Base-by-base conservation (phyloP, 2,888 invertebrate genomes). In the Lasioglossum pauxillum region DNA sequence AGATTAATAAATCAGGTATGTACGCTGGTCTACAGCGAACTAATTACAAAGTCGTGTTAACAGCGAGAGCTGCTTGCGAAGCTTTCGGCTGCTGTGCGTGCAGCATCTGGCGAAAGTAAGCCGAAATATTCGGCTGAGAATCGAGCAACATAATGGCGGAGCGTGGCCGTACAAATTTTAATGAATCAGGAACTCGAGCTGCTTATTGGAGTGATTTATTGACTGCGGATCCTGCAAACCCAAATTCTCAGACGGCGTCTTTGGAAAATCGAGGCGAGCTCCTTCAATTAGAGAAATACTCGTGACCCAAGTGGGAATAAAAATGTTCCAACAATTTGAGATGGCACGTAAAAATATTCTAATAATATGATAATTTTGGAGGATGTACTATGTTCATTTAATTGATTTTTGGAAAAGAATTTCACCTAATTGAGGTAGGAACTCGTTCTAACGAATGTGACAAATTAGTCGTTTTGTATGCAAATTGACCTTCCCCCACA, bases 381-480 rank as follows among this genome's bases (percentile, higher is more conserved):
- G 14, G 14, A 14, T 44, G 44, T 14, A 14, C 4, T 44, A 44
- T 14, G 44, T 44, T 44, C 14, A 16, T 46, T 46, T 46, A 46
- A 46, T 46, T 46, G 46, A 5, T 46, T 46, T 46, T 16, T 16
- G 46, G 46, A 12, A 60, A 10, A 69, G 69, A 38, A 41, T 69
- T 69, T 69, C 23, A 23, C 38, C 67, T 69, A 78, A 75, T 14
- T 64, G 41, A 77, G 46, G 74, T 75, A 60, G 23, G 76, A 60
- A 76, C 72, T n/a, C 44, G 41, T 41, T 67, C 57, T 53, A 82
- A 67, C 80, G 71, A 80, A 76, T 82, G 60, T 86, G 85, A 89
- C 75, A 83, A 88, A 89, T 89, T 84, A 88, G 80, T 81, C 90
- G 84, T 76, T 89, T 89, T 90, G 84, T 86, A 90, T 89, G 88